Evolutionary conservation across 2,797 vertebrate species (phyloP).

Genomic region (Lithobates sylvaticus): DNA sequence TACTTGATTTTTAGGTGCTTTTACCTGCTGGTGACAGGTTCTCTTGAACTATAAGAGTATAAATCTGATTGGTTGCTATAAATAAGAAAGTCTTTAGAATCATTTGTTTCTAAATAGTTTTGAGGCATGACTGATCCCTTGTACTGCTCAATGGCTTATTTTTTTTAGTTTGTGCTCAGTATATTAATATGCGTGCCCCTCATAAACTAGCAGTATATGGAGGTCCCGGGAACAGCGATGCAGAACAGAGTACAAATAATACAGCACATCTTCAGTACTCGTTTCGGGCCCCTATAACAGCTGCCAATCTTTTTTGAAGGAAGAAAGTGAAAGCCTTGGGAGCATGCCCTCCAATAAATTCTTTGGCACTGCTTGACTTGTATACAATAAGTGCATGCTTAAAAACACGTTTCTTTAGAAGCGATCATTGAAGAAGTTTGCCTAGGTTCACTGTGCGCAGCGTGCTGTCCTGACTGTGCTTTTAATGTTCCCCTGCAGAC

Average conservation of each 20-base stretch:
- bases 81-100: background rate
- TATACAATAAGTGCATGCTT: constrained; percentile 65
- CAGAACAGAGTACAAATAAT: background rate
- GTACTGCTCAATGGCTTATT: background rate
- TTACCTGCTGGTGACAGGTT: background rate
- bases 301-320: constrained; percentile 41
- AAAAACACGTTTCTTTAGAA: constrained; percentile 68
- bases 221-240: background rate
- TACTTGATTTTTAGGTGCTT: too few relatives aligned
- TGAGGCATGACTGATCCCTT: background rate
- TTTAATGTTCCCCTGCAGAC: constrained; percentile 82
- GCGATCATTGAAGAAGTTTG: constrained; percentile 63
- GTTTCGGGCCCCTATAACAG: constrained; percentile 39
- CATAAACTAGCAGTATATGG: background rate
- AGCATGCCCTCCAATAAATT: constrained; percentile 50
- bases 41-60: background rate
- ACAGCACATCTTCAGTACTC: constrained; percentile 19
- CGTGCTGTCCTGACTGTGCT: constrained; percentile 71
- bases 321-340: constrained; percentile 5
- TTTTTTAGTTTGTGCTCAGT: background rate
- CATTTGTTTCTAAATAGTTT: background rate
- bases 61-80: background rate
- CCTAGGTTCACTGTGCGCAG: constrained; percentile 64
- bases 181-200: background rate
- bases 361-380: constrained; percentile 68